phyloP scores from a whole-genome alignment of 2,888 invertebrate genomes.

The Aphidius colemani region DNA sequence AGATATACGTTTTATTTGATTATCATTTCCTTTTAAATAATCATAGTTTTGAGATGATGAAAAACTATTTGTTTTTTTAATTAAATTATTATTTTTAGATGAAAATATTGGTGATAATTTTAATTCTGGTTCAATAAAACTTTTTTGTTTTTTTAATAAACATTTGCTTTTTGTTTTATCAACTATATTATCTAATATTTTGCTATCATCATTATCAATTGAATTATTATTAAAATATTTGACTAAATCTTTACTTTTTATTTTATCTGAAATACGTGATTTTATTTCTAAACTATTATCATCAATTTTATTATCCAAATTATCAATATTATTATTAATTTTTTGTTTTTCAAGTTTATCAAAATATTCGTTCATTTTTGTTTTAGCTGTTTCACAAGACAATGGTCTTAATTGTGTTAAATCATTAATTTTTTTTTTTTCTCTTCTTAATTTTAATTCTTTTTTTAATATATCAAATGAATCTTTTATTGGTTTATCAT shows the following conservation, averaged over 20 bases:
- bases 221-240: slow-evolving; percentile 47
- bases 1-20: slow-evolving; percentile 38
- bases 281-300: slow-evolving; percentile 43
- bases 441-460: slow-evolving; percentile 49
- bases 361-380: slow-evolving; percentile 53
- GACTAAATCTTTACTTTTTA: slow-evolving; percentile 48
- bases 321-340: not conserved
- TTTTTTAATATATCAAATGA: slow-evolving; percentile 48
- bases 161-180: slow-evolving; percentile 2
- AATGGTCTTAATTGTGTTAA: slow-evolving; percentile 45
- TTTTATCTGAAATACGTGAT: slow-evolving; percentile 48
- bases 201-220: slow-evolving; percentile 9
- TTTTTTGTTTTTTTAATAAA: slow-evolving; percentile 12
- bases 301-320: not conserved
- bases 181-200: not conserved
- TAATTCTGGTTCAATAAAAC: slow-evolving; percentile 25
- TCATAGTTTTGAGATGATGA: slow-evolving; percentile 15
- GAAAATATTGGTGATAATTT: slow-evolving; percentile 25
- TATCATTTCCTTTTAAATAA: not conserved
- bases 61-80: slow-evolving; percentile 13
- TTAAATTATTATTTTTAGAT: slow-evolving; percentile 1
- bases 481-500: slow-evolving; percentile 29
- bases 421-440: slow-evolving; percentile 42
- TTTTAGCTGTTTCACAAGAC: slow-evolving; percentile 48
- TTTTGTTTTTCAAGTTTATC: not conserved